Conservation (phyloP, 2,888 invertebrate genomes). For the Camponotus fellah region DNA sequence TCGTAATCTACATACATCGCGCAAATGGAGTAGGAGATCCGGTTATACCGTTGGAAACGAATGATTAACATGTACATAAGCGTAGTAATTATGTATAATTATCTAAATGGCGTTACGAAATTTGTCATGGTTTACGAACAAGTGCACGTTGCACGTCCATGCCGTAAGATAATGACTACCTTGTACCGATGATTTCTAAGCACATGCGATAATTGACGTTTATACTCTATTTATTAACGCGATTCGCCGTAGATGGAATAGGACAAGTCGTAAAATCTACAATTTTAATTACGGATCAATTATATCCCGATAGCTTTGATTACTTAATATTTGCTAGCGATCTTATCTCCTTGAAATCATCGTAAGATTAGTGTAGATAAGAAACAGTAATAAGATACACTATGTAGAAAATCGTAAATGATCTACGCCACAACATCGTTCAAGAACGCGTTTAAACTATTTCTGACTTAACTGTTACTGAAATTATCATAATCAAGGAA, state of each 20-base stretch:
- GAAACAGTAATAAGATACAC: not conserved
- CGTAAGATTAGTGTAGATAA: not conserved
- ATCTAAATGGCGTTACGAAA: slow-evolving; percentile 57
- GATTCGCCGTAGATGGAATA: slow-evolving; percentile 19
- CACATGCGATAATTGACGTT: slow-evolving; percentile 74
- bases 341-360: not conserved
- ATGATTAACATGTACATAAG: slow-evolving; percentile 42
- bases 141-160: slow-evolving; percentile 54
- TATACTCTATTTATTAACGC: slow-evolving; percentile 69
- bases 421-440: not conserved
- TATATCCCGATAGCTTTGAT: slow-evolving; percentile 22
- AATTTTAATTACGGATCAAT: slow-evolving; percentile 49
- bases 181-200: slow-evolving; percentile 70
- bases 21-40: slow-evolving; percentile 40
- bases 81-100: slow-evolving; percentile 45
- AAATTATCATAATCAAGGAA: slow-evolving; percentile 1
- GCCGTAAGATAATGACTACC: slow-evolving; percentile 67
- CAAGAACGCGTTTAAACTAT: slow-evolving; percentile 6
- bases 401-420: not conserved
- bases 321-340: slow-evolving; percentile 2
- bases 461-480: not conserved
- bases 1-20: slow-evolving; percentile 28
- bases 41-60: slow-evolving; percentile 32
- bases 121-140: slow-evolving; percentile 62
- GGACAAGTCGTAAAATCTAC: slow-evolving; percentile 65